Conservation (phyloP, 2,888 invertebrate species). For the Therioaphis trifolii region DNA sequence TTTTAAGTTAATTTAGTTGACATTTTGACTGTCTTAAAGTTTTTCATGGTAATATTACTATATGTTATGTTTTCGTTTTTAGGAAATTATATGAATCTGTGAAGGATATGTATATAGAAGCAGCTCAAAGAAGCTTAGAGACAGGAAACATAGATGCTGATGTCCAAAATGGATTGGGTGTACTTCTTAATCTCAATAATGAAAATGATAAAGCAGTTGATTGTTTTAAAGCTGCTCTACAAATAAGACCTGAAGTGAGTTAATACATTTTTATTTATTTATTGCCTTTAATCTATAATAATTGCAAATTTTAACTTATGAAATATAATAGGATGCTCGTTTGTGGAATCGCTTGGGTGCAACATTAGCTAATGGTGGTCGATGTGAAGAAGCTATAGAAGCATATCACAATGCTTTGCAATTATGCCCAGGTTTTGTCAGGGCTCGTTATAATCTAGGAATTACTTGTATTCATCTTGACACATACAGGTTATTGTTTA, state of each 20-base stretch:
- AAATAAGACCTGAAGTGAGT: slow-evolving; percentile 78
- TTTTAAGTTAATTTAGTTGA: neutral
- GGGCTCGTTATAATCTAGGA: slow-evolving; percentile 97
- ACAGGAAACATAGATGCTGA: slow-evolving; percentile 82
- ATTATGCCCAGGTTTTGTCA: slow-evolving; percentile 93
- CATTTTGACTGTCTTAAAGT: no score
- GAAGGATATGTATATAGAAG: slow-evolving; percentile 77
- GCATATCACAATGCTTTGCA: slow-evolving; percentile 93
- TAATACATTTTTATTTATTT: neutral
- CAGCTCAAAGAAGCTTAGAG: slow-evolving; percentile 73
- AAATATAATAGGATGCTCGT: slow-evolving; percentile 88
- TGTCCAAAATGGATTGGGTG: slow-evolving; percentile 93
- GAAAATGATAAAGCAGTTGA: slow-evolving; percentile 97
- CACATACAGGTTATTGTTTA: slow-evolving; percentile 76
- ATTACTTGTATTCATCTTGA: slow-evolving; percentile 97
- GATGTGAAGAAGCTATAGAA: slow-evolving; percentile 94
- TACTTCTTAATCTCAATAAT: slow-evolving; percentile 92
- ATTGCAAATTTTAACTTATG: no score
- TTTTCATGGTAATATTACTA: neutral
- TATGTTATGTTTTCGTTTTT: slow-evolving; percentile 63
- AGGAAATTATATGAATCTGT: slow-evolving; percentile 76
- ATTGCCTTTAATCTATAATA: no score
- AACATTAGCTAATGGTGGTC: slow-evolving; percentile 93
- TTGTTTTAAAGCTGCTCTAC: slow-evolving; percentile 91
- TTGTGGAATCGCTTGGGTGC: slow-evolving; percentile 98